Evolutionary conservation across 2,888 invertebrate genomes (phyloP), one percentile per base, ranked within the genome.

Genomic region (Luperina nickerlii): DNA sequence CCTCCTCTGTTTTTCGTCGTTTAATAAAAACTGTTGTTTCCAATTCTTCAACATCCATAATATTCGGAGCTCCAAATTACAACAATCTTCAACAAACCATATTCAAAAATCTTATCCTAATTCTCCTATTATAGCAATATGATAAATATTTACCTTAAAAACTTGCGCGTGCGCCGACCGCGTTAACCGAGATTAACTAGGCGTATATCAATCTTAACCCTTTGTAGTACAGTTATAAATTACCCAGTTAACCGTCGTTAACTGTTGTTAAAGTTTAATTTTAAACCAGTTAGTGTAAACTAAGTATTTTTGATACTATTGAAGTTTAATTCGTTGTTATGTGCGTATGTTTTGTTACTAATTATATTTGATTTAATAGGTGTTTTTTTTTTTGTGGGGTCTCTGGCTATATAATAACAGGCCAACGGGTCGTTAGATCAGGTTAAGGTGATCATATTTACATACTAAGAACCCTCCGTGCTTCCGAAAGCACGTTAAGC

Each of bases 211-310:
- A 89, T 85, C 81, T 76, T 84, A 85, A 76, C 87, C 74, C 86
- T 88, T 88, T 88, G 88, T 88, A 88, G 81, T 81, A 79, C 42
- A 78, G 84, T 83, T 87, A 87, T 89, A 89, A 89, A 89, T 88
- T 81, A 70, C 63, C 70, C 78, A 81, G 88, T 88, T 79, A 88
- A 89, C 79, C 66, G n/a, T 66, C 60, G 79, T 84, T 84, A 81
- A 77, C 85, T 84, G 87, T 60, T 79, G 68, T 84, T 82, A 79
- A 57, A 68, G 84, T 78, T 89, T 89, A 80, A 83, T 88, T 89
- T 89, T 84, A 81, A 78, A 86, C 86, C 2, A 67, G 85, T 87
- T 81, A 57, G 74, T 86, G 81, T 87, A 86, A 89, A 88, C 84
- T 76, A 60, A 80, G 67, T 84, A 80, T 86, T 88, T 88, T 86